Evolutionary conservation across 2,113 vertebrate genomes (phyloP), one percentile per base, ranked within the genome.

Genomic region (Actenoides lindsayi): DNA sequence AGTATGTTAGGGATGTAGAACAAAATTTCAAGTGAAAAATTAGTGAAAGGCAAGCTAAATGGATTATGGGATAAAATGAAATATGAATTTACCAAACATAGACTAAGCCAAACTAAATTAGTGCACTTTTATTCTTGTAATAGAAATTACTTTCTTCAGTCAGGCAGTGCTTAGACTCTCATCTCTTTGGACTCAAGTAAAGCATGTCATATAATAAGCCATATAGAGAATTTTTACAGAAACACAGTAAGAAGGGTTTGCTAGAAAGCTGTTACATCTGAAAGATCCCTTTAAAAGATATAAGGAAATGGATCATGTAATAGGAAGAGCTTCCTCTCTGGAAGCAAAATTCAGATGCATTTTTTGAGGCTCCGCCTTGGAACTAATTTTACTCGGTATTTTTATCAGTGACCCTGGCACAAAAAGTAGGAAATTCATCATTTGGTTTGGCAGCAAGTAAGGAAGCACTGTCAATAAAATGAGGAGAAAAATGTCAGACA

Each of bases 351-450:
- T 79, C 17, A 41, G 50, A 46, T 13, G 19, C 18, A 25, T 69
- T 83, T 84, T 62, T 75, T 0, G 2, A 83, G 30, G 30, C 51
- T 68, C 39, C 76, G 20, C 16, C 13, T 65, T n/a, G 19, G 28
- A 67, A 64, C 39, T 85, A 79, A 93, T 80, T 92, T 92, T 90
- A 64, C 18, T 85, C 86, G 54, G 42, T 88, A 76, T 69, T 93
- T 95, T 92, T 57, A 77, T 83, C 50, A 57, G 39, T 93, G 85
- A 74, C 67, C 48, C 20, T 90, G 79, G 53, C 39, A 62, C 24
- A 83, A 94, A 88, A 92, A 16, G n/a, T 50, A 69, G 18, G 79
- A 90, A 95, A 91, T 48, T 5, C 24, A 85, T 97, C 56, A 69
- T 76, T 90, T 89, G 39, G 6, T 71, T 81, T 93, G 70, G 82